A percentile compares a stretch with the other conserved stretches of the same genome.
phyloP scores from a whole-genome alignment of 53 echinoderm and acorn worm species.

The Echinometra lucunter region DNA sequence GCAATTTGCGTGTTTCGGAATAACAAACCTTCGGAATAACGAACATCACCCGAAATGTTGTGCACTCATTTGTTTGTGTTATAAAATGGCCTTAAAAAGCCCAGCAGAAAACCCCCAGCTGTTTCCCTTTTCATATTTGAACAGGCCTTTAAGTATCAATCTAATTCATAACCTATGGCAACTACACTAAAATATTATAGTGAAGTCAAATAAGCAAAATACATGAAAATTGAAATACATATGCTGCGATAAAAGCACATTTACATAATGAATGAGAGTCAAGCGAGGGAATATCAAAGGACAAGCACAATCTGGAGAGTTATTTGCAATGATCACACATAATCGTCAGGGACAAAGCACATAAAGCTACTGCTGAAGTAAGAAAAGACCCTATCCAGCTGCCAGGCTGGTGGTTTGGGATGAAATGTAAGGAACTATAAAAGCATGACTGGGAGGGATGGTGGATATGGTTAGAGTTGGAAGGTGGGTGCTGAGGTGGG shows the following conservation, averaged over 20 bases:
- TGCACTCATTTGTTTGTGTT: too few species aligned
- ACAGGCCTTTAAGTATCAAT: too few species aligned
- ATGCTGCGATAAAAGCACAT: neutral
- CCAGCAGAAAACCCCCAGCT: too few species aligned
- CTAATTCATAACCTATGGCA: neutral
- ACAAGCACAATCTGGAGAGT: neutral
- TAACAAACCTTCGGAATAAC: too few species aligned
- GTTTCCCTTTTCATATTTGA: too few species aligned
- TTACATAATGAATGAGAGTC: neutral
- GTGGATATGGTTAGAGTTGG: neutral
- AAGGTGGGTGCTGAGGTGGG: neutral
- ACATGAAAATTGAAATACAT: neutral
- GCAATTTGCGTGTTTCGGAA: too few species aligned
- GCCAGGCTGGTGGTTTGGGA: conserved; percentile 1
- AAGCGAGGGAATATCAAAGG: neutral
- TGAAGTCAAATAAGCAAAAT: neutral
- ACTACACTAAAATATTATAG: neutral
- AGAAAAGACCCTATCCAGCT: conserved; percentile 3
- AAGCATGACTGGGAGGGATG: neutral
- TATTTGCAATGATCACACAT: neutral
- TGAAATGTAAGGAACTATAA: neutral
- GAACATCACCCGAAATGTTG: too few species aligned
- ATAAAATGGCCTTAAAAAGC: too few species aligned
- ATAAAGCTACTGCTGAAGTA: neutral
- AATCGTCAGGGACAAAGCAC: neutral